Evolutionary conservation across 2,797 vertebrate species (phyloP).

Genomic region (Enteromius unitaeniatus): DNA sequence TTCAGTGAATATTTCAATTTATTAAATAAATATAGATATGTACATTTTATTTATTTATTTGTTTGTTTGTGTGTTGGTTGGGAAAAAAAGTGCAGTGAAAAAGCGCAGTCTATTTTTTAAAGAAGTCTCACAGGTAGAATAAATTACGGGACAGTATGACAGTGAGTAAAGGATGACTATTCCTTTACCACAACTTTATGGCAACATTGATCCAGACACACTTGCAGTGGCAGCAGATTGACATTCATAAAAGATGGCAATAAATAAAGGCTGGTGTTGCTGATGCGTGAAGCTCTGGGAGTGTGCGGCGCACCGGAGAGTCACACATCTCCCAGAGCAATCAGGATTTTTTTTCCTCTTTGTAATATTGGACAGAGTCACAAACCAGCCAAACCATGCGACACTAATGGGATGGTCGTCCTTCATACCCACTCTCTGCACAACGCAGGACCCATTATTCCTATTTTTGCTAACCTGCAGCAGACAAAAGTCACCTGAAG

Average conservation of each 20-base stretch:
- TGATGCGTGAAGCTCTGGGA: conserved; percentile 9
- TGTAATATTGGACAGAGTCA: conserved; percentile 46
- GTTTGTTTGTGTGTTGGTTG: background rate
- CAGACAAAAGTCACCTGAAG: conserved; percentile 22
- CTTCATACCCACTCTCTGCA: conserved; percentile 1
- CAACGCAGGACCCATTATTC: conserved; percentile 1
- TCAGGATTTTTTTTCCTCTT: conserved; percentile 58
- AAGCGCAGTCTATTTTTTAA: background rate
- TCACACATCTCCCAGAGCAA: conserved; percentile 73
- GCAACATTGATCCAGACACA: background rate
- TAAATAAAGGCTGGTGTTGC: conserved; percentile 49
- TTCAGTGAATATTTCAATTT: background rate
- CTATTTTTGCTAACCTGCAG: conserved; percentile 12
- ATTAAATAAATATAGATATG: background rate
- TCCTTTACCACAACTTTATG: background rate
- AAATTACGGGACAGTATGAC: background rate
- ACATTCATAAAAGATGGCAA: conserved; percentile 21
- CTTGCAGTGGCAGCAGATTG: conserved; percentile 39
- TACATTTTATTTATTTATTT: background rate
- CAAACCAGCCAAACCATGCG: conserved; percentile 35
- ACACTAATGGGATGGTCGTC: conserved; percentile 22
- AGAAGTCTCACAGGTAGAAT: background rate
- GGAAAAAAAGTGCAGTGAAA: background rate
- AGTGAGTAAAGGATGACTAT: background rate
- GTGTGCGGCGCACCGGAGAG: conserved; percentile 67